A percentile compares a stretch with the other conserved stretches of the same genome.
These are phyloP conservation scores for Chelon labrosus DNA, from an alignment of 2,797 vertebrate species.

Conservation along the genomic window DNA sequence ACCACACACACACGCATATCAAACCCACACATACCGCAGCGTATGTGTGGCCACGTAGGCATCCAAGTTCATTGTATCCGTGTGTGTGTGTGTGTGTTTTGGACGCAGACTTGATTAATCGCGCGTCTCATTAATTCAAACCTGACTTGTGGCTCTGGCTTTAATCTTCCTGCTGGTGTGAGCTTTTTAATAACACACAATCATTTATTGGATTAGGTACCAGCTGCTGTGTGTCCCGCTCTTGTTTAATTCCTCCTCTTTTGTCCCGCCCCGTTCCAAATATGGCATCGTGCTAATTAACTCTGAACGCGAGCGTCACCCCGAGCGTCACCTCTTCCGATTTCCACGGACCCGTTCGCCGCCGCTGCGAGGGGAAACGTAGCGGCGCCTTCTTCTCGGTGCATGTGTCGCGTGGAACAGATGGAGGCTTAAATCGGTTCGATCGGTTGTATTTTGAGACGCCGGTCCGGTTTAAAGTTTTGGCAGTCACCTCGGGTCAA, in stretches of 20 bases:
- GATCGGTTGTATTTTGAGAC: background rate
- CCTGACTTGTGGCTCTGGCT: conserved; percentile 41
- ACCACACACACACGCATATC: background rate
- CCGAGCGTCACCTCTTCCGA: conserved; percentile 18
- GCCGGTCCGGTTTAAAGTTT: background rate
- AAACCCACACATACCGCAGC: background rate
- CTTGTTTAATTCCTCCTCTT: conserved; percentile 46
- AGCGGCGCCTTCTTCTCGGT: background rate
- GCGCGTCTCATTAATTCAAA: conserved; percentile 59
- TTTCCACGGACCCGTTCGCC: conserved; percentile 8
- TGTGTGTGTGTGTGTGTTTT: conserved; percentile 12
- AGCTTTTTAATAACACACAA: conserved; percentile 63
- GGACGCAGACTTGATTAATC: conserved; percentile 61
- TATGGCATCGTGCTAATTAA: conserved; percentile 50
- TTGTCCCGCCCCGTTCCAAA: conserved; percentile 46
- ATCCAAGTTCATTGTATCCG: background rate
- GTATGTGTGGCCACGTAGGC: background rate
- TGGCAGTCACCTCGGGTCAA: conserved; percentile 25
- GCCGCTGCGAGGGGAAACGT: background rate
- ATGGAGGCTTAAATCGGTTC: conserved; percentile 10
- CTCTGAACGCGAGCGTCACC: conserved; percentile 31
- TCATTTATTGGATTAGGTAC: conserved; percentile 68
- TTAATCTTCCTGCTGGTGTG: conserved; percentile 59
- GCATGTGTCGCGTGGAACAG: conserved; percentile 3
- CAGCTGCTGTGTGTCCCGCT: conserved; percentile 57